Evolutionary conservation across 2,888 invertebrate genomes (phyloP).

Genomic region (Nebria brevicollis): DNA sequence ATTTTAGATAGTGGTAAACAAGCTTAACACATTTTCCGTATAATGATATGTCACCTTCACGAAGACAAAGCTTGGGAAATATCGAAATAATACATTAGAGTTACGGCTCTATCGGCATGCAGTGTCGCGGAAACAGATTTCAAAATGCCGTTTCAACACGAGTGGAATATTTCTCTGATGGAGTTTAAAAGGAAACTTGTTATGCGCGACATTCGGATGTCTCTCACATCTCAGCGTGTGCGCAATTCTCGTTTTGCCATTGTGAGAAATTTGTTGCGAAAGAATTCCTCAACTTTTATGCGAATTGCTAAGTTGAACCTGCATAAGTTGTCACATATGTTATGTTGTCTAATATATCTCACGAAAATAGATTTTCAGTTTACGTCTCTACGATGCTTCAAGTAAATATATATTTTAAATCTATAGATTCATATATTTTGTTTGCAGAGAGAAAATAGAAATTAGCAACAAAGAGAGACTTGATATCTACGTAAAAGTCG

Average conservation of each 20-base stretch:
- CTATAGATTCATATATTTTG: background rate
- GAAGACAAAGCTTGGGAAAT: background rate
- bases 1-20: no score
- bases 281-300: background rate
- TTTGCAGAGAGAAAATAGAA: background rate
- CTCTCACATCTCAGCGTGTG: no score
- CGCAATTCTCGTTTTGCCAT: background rate
- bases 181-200: slow-evolving; percentile 1
- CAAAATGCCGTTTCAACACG: background rate
- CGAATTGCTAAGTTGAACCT: background rate
- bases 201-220: background rate
- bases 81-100: background rate
- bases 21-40: background rate
- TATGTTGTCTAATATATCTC: background rate
- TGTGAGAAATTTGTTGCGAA: background rate
- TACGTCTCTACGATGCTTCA: background rate
- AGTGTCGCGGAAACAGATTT: background rate
- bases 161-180: background rate
- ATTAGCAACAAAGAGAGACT: background rate
- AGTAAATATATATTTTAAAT: background rate
- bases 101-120: background rate
- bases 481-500: background rate
- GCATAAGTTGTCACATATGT: background rate
- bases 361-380: background rate
- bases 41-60: background rate